These are phyloP conservation scores for Falco concolor DNA, from an alignment of 2,797 vertebrate genomes.

Conservation along the genomic window DNA sequence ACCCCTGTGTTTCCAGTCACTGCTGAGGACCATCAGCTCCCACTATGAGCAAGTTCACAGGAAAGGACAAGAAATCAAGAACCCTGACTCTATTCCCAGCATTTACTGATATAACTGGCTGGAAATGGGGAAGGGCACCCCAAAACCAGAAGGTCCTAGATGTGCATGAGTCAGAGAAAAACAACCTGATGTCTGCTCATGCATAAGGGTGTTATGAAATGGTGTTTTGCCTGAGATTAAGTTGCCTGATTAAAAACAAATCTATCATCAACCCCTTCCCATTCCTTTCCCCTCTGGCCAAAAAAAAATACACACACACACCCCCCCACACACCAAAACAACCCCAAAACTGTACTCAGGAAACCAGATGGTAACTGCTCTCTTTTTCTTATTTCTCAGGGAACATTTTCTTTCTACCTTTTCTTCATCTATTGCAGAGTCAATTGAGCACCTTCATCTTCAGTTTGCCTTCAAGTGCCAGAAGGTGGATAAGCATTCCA, in stretches of 20 bases:
- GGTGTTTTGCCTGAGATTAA: not conserved
- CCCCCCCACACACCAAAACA: too few species aligned
- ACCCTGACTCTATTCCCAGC: not conserved
- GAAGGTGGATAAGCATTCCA: not conserved
- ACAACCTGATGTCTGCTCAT: not conserved
- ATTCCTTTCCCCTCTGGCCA: not conserved
- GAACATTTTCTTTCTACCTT: not conserved
- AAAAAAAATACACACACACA: too few species aligned
- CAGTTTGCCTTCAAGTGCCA: not conserved
- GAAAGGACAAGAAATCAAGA: not conserved
- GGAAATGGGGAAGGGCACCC: not conserved
- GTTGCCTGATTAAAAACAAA: not conserved
- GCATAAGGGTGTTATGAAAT: not conserved
- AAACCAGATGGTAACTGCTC: not conserved
- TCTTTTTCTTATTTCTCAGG: not conserved
- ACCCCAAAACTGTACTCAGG: too few species aligned
- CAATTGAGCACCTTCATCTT: not conserved
- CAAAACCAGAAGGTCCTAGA: not conserved
- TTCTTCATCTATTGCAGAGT: not conserved
- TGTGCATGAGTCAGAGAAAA: not conserved
- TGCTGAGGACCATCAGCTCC: not conserved
- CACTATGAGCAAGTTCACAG: not conserved
- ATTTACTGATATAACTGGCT: accelerated
- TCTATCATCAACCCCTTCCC: not conserved
- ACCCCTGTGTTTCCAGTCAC: not conserved